Evolutionary conservation across 2,113 vertebrate genomes (phyloP), one percentile per base, ranked within the genome.

Genomic region (Neotragus moschatus): DNA sequence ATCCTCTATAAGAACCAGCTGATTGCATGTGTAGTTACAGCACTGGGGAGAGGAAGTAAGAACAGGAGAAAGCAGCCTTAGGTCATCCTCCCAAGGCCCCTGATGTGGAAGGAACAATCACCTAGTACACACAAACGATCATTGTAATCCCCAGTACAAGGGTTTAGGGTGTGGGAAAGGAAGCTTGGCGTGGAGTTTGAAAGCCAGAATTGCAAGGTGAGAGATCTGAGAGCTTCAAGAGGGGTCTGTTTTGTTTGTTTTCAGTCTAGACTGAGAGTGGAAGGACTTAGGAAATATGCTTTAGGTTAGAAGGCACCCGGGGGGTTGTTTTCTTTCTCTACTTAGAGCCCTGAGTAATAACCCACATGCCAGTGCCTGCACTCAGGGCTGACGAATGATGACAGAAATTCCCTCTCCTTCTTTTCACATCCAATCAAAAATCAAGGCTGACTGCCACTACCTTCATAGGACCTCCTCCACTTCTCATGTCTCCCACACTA

Each of bases 201-300:
- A 98, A 97, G 92, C 93, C 63, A 91, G 93, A 95, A 95, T 96
- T 96, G 91, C 96, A 97, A 97, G 96, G 97, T 98, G 95, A 87
- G 88, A 96, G 97, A 97, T 97, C 96, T 97, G 95, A 98, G 86
- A 94, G 81, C 93, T 95, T 95, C 94, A 92, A 91, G 94, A 95
- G 82, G 86, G 97, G 93, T 90, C 61, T 85, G 60, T 84, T 97
- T 97, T 98, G 96, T 98, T 98, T 98, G 94, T 97, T 98, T 97
- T 98, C n/a, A 56, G 98, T 98, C 98, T 98, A 98, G 98, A 98
- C 97, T 84, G 60, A 96, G 90, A 89, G 89, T 73, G 61, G 93
- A 91, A 95, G 91, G 93, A 84, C 92, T 96, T 97, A 89, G 96
- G 96, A 98, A 98, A 91, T 87, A 97, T 45, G 90, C 95, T 79